These are phyloP conservation scores for Numenius arquata DNA, from an alignment of 2,113 vertebrate genomes.

Conservation along the genomic window DNA sequence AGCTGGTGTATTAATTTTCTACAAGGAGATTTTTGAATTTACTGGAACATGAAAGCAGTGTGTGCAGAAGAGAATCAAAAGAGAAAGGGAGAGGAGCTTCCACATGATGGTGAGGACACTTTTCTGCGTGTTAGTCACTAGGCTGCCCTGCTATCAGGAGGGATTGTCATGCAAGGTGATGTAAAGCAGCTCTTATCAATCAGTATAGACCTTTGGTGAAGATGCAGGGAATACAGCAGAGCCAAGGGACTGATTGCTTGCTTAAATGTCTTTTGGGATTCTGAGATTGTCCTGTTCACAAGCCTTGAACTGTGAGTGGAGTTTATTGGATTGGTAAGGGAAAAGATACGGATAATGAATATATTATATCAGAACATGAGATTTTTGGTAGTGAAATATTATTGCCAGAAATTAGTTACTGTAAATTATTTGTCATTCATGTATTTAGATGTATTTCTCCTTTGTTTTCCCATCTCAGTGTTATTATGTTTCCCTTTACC, in stretches of 20 bases:
- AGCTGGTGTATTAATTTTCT: not conserved
- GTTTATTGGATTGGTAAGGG: not conserved
- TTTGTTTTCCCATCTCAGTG: not conserved
- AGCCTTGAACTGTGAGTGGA: not conserved
- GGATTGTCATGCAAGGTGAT: not conserved
- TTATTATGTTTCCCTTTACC: not conserved
- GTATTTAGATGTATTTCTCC: not conserved
- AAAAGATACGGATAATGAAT: not conserved
- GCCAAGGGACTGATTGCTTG: not conserved
- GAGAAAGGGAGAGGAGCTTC: not conserved
- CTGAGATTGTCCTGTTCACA: not conserved
- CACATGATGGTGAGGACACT: rapidly evolving
- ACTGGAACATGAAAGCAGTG: not conserved
- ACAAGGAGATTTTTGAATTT: not conserved
- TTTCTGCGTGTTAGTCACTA: not conserved
- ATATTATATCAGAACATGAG: not conserved
- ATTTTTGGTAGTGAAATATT: not conserved
- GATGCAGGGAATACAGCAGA: not conserved
- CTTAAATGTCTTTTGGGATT: not conserved
- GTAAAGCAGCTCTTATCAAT: not conserved
- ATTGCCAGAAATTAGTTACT: not conserved
- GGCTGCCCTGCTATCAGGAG: not conserved
- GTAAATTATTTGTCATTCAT: not conserved
- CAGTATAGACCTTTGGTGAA: not conserved
- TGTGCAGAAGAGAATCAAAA: not conserved